Conservation (phyloP, 2,797 vertebrate genomes). For the Schizopygopsis pylzovi region DNA sequence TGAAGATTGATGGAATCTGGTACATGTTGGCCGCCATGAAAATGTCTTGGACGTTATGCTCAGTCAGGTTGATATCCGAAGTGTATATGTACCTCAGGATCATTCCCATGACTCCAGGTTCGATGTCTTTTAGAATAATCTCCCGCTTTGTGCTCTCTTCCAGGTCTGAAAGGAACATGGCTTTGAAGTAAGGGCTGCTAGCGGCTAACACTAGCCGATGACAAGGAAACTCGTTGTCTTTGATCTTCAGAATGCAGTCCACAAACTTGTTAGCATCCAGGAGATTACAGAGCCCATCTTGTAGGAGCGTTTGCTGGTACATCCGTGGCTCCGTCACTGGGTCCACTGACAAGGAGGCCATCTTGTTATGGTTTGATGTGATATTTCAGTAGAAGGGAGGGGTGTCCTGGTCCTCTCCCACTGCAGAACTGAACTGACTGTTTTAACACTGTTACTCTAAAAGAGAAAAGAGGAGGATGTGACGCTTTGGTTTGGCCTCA, state of each 20-base stretch:
- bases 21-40: slow-evolving; percentile 96
- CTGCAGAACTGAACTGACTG: slow-evolving; percentile 64
- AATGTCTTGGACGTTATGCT: slow-evolving; percentile 94
- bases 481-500: slow-evolving; percentile 60
- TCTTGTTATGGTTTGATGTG: slow-evolving; percentile 68
- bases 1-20: slow-evolving; percentile 98
- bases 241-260: slow-evolving; percentile 92
- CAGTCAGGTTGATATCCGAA: slow-evolving; percentile 91
- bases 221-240: slow-evolving; percentile 91
- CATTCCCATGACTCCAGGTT: slow-evolving; percentile 87
- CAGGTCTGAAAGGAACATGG: slow-evolving; percentile 90
- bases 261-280: slow-evolving; percentile 93
- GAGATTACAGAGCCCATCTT: slow-evolving; percentile 95
- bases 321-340: slow-evolving; percentile 89
- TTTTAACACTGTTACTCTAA: slow-evolving; percentile 60
- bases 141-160: slow-evolving; percentile 89
- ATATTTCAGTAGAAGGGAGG: slow-evolving; percentile 55
- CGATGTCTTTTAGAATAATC: slow-evolving; percentile 89
- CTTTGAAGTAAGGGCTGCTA: slow-evolving; percentile 95
- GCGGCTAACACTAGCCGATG: slow-evolving; percentile 94
- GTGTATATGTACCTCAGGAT: slow-evolving; percentile 96
- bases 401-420: slow-evolving; percentile 55
- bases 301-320: slow-evolving; percentile 96
- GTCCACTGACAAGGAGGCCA: slow-evolving; percentile 87
- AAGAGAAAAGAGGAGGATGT: slow-evolving; percentile 60